Percentiles rank a stretch among this genome's conserved stretches.
Evolutionary conservation across 2,113 vertebrate species (phyloP).

Genomic region (Pomatostomus ruficeps): DNA sequence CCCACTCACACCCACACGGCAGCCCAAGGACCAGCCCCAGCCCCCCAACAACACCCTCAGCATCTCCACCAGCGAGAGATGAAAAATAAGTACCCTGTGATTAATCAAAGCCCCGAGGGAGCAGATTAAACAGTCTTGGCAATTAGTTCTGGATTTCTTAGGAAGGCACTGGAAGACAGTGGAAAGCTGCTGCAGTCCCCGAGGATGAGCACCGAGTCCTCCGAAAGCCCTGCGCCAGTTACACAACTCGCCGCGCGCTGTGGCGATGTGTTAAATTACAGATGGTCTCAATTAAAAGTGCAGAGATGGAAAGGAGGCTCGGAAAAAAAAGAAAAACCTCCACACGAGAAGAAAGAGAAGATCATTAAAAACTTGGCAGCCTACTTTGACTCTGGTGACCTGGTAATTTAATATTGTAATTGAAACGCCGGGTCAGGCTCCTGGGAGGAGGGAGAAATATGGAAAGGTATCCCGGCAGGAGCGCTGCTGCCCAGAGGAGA

Average conservation of each 20-base stretch:
- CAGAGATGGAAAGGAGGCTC: slow-evolving; percentile 3
- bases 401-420: slow-evolving; percentile 20
- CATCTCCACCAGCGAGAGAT: neutral
- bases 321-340: neutral
- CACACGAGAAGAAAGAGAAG: neutral
- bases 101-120: neutral
- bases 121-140: neutral
- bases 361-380: slow-evolving; percentile 43
- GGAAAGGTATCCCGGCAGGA: neutral
- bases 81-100: neutral
- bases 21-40: neutral
- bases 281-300: slow-evolving; percentile 1
- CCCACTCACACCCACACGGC: neutral
- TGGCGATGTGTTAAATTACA: neutral
- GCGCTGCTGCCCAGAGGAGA: neutral
- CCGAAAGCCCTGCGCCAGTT: neutral
- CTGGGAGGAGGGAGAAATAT: neutral
- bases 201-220: neutral
- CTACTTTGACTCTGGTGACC: slow-evolving; percentile 47
- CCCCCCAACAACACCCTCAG: neutral
- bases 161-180: neutral
- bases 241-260: neutral
- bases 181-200: neutral
- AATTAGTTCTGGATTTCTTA: neutral
- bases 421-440: neutral